Conservation (phyloP, 1,140 invertebrate genomes). For the Sipha flava region DNA sequence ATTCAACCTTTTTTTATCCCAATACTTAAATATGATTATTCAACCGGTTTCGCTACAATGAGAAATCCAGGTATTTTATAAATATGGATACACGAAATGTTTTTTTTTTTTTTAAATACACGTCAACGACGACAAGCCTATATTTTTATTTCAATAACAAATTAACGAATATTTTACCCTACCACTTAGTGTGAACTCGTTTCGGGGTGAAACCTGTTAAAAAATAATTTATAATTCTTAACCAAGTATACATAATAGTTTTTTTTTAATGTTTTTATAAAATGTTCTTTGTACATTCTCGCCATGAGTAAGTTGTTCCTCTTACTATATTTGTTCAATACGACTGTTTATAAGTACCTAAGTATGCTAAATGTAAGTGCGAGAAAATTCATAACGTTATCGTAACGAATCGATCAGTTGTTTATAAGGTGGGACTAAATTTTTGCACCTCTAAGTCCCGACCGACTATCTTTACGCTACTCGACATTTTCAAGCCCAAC, state of each 20-base stretch:
- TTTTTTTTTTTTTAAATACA: background rate
- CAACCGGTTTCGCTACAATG: background rate
- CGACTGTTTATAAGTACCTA: no score
- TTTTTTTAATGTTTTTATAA: background rate
- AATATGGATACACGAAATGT: background rate
- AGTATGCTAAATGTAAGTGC: no score
- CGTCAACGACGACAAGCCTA: background rate
- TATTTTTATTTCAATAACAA: background rate
- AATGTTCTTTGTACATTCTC: background rate
- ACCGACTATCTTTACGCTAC: background rate
- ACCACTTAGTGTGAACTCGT: background rate
- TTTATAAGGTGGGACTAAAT: background rate
- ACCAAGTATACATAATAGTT: background rate
- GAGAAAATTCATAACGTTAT: background rate
- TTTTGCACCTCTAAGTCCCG: background rate
- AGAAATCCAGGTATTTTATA: background rate
- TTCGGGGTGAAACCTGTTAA: background rate
- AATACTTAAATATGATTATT: background rate
- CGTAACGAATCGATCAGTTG: background rate
- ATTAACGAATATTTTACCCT: background rate
- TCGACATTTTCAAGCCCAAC: background rate
- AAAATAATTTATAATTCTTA: background rate
- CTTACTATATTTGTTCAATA: no score
- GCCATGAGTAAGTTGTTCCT: background rate
- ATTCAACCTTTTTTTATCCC: background rate